A percentile compares a stretch with the other conserved stretches of the same genome.
phyloP scores from a whole-genome alignment of 2,797 vertebrate species.

The Macroramphosus scolopax region DNA sequence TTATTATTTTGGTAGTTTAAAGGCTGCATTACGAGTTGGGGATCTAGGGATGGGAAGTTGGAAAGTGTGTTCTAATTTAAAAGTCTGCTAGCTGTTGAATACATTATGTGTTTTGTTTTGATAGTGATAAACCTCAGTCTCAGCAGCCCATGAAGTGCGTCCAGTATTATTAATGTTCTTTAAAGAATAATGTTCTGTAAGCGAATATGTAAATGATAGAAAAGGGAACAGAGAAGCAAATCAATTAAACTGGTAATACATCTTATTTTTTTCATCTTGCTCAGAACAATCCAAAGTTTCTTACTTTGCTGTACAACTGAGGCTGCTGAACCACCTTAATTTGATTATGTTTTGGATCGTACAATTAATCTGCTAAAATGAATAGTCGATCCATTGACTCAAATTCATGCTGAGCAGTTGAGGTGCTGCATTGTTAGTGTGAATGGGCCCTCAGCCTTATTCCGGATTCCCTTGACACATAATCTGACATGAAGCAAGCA shows the following conservation, averaged over 20 bases:
- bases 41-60: slow-evolving; percentile 1
- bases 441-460: too few species aligned
- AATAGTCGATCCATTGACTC: background rate
- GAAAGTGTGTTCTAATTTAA: too few species aligned
- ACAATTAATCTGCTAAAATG: too few species aligned
- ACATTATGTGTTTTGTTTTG: slow-evolving; percentile 14
- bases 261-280: slow-evolving; percentile 13
- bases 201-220: slow-evolving; percentile 14
- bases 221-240: slow-evolving; percentile 17
- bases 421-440: too few species aligned
- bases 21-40: slow-evolving; percentile 1
- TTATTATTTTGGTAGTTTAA: slow-evolving; percentile 1
- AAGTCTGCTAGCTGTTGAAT: slow-evolving; percentile 14
- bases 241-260: slow-evolving; percentile 22
- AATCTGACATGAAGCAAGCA: too few species aligned
- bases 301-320: slow-evolving; percentile 5
- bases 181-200: slow-evolving; percentile 9
- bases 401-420: slow-evolving; percentile 26
- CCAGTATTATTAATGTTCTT: too few species aligned
- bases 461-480: too few species aligned
- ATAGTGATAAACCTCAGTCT: slow-evolving; percentile 11
- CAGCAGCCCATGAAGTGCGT: background rate
- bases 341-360: too few species aligned
- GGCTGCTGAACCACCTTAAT: slow-evolving; percentile 47
- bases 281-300: slow-evolving; percentile 3